phyloP scores from a whole-genome alignment of 2,113 vertebrate genomes.

The Nematolebias whitei region DNA sequence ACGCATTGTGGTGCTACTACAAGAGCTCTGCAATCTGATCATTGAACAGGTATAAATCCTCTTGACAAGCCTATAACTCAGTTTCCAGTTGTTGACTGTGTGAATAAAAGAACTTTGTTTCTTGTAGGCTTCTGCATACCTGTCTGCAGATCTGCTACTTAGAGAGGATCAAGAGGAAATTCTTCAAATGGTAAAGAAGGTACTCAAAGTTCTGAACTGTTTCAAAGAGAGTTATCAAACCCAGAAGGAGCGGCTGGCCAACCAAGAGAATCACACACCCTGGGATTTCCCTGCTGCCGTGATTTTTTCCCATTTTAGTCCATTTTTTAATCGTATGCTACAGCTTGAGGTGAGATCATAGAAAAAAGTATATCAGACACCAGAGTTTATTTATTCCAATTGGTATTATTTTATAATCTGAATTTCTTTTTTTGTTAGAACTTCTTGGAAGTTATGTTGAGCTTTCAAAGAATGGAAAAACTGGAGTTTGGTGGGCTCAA shows the following conservation, averaged over 20 bases:
- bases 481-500: constrained; percentile 80
- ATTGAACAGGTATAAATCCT: constrained; percentile 77
- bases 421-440: constrained; percentile 57
- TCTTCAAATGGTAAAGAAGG: constrained; percentile 77
- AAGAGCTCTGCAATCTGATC: constrained; percentile 84
- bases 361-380: not conserved
- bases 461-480: constrained; percentile 86
- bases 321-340: constrained; percentile 77
- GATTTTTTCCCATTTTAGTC: constrained; percentile 81
- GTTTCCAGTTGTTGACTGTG: not conserved
- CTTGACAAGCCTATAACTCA: not conserved
- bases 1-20: constrained; percentile 79
- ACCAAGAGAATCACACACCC: constrained; percentile 61
- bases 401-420: not conserved
- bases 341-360: constrained; percentile 79
- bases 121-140: constrained; percentile 74
- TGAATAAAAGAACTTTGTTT: constrained; percentile 9
- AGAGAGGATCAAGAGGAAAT: constrained; percentile 82
- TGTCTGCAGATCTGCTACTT: constrained; percentile 79
- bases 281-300: constrained; percentile 85
- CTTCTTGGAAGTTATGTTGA: constrained; percentile 77
- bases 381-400: not conserved
- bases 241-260: constrained; percentile 73
- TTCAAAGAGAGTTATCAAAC: constrained; percentile 80
- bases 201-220: constrained; percentile 68